Evolutionary conservation across 2,113 vertebrate species (phyloP), one percentile per base, ranked within the genome.

Genomic region (Sceloporus undulatus): DNA sequence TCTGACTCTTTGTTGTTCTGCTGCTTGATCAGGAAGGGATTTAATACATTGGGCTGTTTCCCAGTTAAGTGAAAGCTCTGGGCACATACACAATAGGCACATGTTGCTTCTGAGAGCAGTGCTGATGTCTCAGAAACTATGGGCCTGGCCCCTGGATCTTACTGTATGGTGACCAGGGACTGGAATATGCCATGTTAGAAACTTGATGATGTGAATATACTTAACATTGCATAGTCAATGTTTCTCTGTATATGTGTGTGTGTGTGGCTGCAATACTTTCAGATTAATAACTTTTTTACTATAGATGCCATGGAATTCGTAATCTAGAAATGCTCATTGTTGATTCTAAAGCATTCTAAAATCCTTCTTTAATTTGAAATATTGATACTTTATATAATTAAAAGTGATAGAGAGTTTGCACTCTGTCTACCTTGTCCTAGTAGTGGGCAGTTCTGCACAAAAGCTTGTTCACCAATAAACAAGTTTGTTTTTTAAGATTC

Each of bases 261-360:
- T 70, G 68, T 10, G 5, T 10, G 10, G 2, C 10, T 59, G 16
- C 18, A 62, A 4, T 59, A 59, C n/a, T 21, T 74, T 73, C n/a
- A 75, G 48, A 40, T 21, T 38, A 59, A 84, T 13, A 54, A 9
- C 34, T 38, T 74, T 74, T 13, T 19, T 71, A 42, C 14, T 19
- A 14, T 52, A 59, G 54, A 42, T 18, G 54, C 9, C 5, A 18
- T 48, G 27, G 25, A 66, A n/a, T 68, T 66, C 13, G 23, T 75
- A 56, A 19, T 29, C 68, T 84, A 34, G 14, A 2, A 84, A 84
- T 40, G 14, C 25, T 40, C 42, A 42, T 40, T 9, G 7, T 52
- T 52, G 65, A 48, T 83, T 85, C 62, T 48, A 62, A 77, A 85
- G 38, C 59, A 4, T 65, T 65, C 5, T 65, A 54, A 85, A 85